Base-by-base conservation (phyloP, 2,888 invertebrate genomes). In the Trisateles emortualis region DNA sequence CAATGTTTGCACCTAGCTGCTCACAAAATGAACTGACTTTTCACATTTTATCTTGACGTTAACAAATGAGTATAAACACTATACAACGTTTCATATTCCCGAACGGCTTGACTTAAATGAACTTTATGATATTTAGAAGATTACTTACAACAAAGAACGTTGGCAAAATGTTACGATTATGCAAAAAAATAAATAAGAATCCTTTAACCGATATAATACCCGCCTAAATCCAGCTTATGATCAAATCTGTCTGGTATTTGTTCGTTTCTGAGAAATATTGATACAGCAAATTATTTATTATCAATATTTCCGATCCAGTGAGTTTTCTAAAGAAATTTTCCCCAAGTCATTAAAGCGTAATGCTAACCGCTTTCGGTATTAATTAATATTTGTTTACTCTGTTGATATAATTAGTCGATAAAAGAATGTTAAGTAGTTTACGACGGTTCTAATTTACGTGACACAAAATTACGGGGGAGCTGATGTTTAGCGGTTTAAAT, bases 401-500 rank as follows among this genome's bases (percentile, higher is more conserved):
- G 54, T 59, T 58, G 56, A 66, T 63, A 65, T 64, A 72, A 76
- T 75, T 64, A 74, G 61, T 63, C 52, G 60, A 70, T 74, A 72
- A 69, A 66, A 66, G 51, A 68, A 74, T 52, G 52, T 68, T 62
- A 68, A 70, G 45, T 69, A 72, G 68, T 76, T 72, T 61, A 68
- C 59, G 59, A 63, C 54, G 26, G 39, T 35, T 52, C 65, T 74
- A 75, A 79, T 78, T 79, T 70, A 78, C 65, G 68, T 65, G 65
- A 70, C 70, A 63, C 51, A 48, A 63, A 64, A 65, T 74, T 67
- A 73, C 61, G 68, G 64, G n/a, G 56, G 59, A 52, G 62, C 59
- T 66, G 64, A 70, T 72, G 68, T 72, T 76, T 74, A 62, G 66
- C 63, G 70, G 58, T 72, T n/a, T 74, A 76, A 83, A 84, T 85